These are phyloP conservation scores for Cataglyphis cursor DNA, from an alignment of 2,888 invertebrate species.

Conservation along the genomic window DNA sequence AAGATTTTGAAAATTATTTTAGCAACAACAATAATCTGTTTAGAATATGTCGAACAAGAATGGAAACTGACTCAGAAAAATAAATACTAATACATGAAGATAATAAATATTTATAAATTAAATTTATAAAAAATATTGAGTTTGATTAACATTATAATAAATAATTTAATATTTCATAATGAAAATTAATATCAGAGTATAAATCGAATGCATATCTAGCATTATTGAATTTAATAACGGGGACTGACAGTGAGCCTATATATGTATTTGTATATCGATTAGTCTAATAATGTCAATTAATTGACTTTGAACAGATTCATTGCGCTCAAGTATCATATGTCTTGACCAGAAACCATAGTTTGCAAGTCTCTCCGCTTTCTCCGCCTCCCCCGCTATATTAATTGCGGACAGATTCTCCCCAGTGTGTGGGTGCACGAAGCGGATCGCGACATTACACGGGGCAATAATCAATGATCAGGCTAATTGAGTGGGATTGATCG, in stretches of 20 bases:
- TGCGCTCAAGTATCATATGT: constrained; percentile 46
- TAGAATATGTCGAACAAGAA: neutral
- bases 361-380: constrained; percentile 60
- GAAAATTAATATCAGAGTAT: neutral
- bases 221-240: neutral
- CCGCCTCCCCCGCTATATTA: constrained; percentile 55
- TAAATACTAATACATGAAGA: neutral
- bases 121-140: neutral
- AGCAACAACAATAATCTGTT: neutral
- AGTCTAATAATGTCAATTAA: constrained; percentile 28
- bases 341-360: constrained; percentile 61
- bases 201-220: neutral
- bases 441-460: constrained; percentile 70
- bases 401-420: constrained; percentile 57
- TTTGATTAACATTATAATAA: neutral
- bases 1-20: neutral
- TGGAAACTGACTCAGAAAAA: neutral
- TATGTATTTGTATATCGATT: constrained; percentile 14
- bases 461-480: constrained; percentile 86
- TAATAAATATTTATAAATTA: neutral
- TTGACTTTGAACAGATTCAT: constrained; percentile 55
- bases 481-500: constrained; percentile 86
- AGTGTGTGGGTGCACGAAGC: constrained; percentile 53
- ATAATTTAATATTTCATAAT: neutral
- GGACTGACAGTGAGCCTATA: neutral